These are phyloP conservation scores for Phymorhynchus buccinoides DNA, from an alignment of 1,140 invertebrate species.

Conservation along the genomic window DNA sequence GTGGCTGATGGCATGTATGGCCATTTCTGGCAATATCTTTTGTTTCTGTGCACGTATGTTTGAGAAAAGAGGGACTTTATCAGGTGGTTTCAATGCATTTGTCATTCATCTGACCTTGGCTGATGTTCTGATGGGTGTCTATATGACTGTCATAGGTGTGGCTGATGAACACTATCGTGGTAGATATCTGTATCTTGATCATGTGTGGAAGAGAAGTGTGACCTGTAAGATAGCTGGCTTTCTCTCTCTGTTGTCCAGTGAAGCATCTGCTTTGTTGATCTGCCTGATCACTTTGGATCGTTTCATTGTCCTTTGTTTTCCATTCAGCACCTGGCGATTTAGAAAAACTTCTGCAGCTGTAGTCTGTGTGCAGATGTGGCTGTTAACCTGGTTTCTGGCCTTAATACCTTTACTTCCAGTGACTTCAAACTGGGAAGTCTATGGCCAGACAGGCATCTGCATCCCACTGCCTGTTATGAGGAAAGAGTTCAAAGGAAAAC, in stretches of 20 bases:
- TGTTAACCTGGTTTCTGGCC: conserved; percentile 35
- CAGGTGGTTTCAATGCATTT: conserved; percentile 45
- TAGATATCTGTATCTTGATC: conserved; percentile 50
- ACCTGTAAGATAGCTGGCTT: conserved; percentile 59
- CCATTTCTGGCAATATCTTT: conserved; percentile 48
- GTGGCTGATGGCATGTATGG: conserved; percentile 44
- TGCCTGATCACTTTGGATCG: too few relatives aligned
- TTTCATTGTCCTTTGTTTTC: conserved; percentile 54
- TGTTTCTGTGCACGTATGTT: conserved; percentile 42
- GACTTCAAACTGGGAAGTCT: conserved; percentile 42
- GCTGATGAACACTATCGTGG: conserved; percentile 57
- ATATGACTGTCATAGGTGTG: conserved; percentile 59
- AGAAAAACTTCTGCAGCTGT: conserved; percentile 31
- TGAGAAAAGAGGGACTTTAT: conserved; percentile 29
- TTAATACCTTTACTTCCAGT: conserved; percentile 39
- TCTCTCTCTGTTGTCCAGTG: conserved; percentile 51
- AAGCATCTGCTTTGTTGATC: too few relatives aligned
- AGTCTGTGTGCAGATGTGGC: conserved; percentile 25
- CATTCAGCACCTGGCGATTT: conserved; percentile 47
- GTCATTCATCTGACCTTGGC: conserved; percentile 55
- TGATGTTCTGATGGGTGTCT: conserved; percentile 64
- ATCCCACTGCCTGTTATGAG: conserved; percentile 48
- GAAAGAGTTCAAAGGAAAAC: conserved; percentile 34
- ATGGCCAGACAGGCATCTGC: conserved; percentile 49
- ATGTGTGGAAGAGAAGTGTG: conserved; percentile 52